Conservation (phyloP, 2,797 vertebrate genomes). For the Brachyalestes nurse region DNA sequence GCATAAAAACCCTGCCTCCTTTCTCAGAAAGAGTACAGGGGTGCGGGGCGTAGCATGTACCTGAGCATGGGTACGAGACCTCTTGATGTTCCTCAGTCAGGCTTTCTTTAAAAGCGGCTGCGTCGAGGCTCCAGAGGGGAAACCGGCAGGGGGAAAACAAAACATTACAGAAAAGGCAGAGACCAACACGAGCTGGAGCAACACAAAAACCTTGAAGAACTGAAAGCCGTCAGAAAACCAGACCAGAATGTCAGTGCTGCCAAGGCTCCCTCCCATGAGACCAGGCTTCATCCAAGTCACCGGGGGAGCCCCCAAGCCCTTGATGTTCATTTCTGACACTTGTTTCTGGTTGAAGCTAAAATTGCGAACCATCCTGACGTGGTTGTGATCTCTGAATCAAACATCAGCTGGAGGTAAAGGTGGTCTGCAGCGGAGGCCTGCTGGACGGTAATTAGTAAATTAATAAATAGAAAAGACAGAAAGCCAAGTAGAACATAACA, state of each 20-base stretch:
- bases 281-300: background rate
- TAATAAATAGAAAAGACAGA: background rate
- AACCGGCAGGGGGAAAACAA: background rate
- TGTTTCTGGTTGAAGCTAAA: slow-evolving; percentile 1
- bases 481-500: background rate
- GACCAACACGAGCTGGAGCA: slow-evolving; percentile 1
- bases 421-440: background rate
- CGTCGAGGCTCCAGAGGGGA: slow-evolving; percentile 15
- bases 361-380: no score
- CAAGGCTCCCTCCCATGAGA: slow-evolving; percentile 9
- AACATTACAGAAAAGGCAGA: background rate
- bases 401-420: background rate
- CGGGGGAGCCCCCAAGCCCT: background rate
- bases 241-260: slow-evolving; percentile 17
- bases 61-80: background rate
- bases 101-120: background rate
- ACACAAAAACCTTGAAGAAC: slow-evolving; percentile 17
- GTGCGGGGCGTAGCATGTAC: background rate
- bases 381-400: background rate
- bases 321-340: slow-evolving; percentile 11
- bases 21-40: background rate
- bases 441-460: background rate
- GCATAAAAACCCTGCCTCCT: background rate
- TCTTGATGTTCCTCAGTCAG: background rate
- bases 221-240: background rate